These are phyloP conservation scores for Hapalemur alaotrensis DNA, from an alignment of 2,797 vertebrate species.

Conservation along the genomic window DNA sequence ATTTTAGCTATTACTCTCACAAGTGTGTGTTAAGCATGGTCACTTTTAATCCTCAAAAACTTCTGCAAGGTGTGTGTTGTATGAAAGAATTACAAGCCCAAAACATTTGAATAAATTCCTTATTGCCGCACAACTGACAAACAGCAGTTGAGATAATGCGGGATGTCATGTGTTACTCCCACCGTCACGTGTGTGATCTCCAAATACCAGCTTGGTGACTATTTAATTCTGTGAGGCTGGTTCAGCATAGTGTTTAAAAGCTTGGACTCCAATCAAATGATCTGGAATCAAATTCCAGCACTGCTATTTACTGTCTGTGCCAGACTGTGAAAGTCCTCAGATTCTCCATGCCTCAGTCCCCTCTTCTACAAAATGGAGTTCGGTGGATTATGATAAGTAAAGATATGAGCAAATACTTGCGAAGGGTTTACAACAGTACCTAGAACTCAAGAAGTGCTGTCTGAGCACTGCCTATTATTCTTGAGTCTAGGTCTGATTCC, in stretches of 20 bases:
- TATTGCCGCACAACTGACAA: fast-evolving
- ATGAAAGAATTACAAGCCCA: not conserved
- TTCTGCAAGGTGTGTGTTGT: not conserved
- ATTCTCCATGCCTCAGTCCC: fast-evolving
- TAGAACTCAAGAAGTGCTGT: fast-evolving
- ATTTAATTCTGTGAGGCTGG: fast-evolving
- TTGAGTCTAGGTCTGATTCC: not conserved
- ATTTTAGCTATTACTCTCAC: not conserved
- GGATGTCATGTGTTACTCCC: not conserved
- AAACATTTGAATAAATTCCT: not conserved
- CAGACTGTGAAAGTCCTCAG: not conserved
- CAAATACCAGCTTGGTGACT: not conserved
- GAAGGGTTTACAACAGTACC: not conserved
- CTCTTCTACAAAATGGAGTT: not conserved
- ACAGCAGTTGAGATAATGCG: not conserved
- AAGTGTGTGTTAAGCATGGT: not conserved
- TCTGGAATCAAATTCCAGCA: not conserved
- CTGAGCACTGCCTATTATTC: not conserved
- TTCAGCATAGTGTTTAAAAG: fast-evolving
- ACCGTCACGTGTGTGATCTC: not conserved
- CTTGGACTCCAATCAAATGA: no score
- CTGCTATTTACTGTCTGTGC: not conserved
- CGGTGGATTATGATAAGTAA: not conserved
- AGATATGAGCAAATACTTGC: fast-evolving
- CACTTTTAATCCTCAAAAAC: not conserved